Percentiles rank a stretch among this genome's conserved stretches.
Conservation (phyloP, 2,888 invertebrate genomes). For the Icerya purchasi region DNA sequence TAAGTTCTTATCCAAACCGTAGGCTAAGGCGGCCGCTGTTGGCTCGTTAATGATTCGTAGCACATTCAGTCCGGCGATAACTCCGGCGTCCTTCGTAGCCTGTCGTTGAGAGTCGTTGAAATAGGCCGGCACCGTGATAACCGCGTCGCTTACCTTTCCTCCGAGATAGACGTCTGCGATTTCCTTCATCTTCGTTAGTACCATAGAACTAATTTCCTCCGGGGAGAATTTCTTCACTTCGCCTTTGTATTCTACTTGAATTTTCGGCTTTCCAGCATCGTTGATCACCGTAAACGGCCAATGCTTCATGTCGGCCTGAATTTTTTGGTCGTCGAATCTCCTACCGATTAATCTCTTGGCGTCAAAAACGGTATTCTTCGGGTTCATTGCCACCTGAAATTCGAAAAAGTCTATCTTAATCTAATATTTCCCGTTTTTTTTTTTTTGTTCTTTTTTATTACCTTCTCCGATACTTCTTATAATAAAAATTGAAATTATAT, state of each 20-base stretch:
- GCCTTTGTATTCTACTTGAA: conserved; percentile 40
- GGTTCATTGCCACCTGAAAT: conserved; percentile 43
- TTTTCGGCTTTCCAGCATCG: conserved; percentile 42
- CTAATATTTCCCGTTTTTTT: too few relatives aligned
- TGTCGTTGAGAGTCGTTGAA: conserved; percentile 44
- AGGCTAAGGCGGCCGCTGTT: conserved; percentile 32
- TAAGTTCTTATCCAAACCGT: conserved; percentile 29
- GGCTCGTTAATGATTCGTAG: conserved; percentile 41
- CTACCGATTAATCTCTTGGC: conserved; percentile 39
- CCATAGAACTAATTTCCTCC: conserved; percentile 47
- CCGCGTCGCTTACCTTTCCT: conserved; percentile 40
- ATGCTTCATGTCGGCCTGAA: conserved; percentile 57
- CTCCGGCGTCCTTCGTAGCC: conserved; percentile 45
- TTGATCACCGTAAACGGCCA: conserved; percentile 60
- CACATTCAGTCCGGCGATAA: conserved; percentile 42
- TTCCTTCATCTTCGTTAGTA: conserved; percentile 38
- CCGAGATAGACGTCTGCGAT: conserved; percentile 46
- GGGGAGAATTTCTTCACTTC: conserved; percentile 41
- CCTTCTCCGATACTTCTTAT: too few relatives aligned
- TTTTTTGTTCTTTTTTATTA: too few relatives aligned
- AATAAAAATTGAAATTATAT: too few relatives aligned
- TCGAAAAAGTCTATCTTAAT: too few relatives aligned
- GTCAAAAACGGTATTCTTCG: conserved; percentile 48
- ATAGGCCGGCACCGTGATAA: conserved; percentile 62
- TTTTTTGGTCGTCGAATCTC: conserved; percentile 44